Evolutionary conservation across 2,113 vertebrate species (phyloP).

Genomic region (Labeo catla): DNA sequence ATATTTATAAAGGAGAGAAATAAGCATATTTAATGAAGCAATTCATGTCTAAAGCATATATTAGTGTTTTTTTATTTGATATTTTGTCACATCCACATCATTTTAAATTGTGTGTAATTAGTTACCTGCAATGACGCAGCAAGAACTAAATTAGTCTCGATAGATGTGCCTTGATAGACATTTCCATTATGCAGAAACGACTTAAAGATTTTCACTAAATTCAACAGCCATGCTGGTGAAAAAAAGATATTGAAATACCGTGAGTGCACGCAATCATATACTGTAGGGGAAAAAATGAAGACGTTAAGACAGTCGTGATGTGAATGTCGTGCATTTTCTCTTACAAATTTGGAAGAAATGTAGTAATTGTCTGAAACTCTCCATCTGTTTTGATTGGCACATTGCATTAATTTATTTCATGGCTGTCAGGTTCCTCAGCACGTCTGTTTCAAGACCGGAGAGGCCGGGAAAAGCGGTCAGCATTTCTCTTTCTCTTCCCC

Average conservation of each 20-base stretch:
- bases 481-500: constrained; percentile 1
- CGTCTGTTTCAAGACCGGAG: not conserved
- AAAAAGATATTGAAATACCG: not conserved
- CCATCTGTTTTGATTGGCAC: constrained; percentile 36
- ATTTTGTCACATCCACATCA: not conserved
- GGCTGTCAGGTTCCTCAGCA: not conserved
- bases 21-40: not conserved
- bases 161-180: not conserved
- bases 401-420: constrained; percentile 38
- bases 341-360: not conserved
- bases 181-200: not conserved
- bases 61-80: not conserved
- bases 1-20: not conserved
- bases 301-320: not conserved
- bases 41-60: not conserved
- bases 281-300: not conserved
- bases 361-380: not conserved
- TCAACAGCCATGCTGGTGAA: not conserved
- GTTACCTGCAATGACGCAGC: not conserved
- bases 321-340: not conserved
- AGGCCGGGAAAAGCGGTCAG: not conserved
- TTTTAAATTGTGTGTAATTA: not conserved
- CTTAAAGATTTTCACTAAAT: not conserved
- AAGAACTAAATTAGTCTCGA: not conserved
- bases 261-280: not conserved